Evolutionary conservation across 2,113 vertebrate genomes (phyloP), one percentile per base, ranked within the genome.

Genomic region (Sciurus niger): DNA sequence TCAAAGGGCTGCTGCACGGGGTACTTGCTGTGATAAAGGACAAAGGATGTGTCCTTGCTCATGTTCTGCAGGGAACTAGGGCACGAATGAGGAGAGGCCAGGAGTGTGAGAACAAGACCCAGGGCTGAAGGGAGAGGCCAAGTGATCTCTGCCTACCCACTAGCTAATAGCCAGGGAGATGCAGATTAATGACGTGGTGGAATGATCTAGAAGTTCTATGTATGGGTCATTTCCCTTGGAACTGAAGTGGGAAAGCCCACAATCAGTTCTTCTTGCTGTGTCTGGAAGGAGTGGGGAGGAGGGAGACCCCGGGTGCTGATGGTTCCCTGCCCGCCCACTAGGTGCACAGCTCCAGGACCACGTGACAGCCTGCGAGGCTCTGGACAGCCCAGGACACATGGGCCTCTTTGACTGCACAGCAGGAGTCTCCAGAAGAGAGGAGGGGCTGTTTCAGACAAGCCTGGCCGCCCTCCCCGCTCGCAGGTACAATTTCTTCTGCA

Each of bases 161-260:
- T 12, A 28, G 46, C 55, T 46, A 7, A 8, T 28, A 25, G 43
- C 43, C n/a, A 30, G 32, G 1, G 40, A 89, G n/a, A 11, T 16
- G 14, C 0, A 0, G 4, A 51, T 28, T 30, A 51, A 10, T 10
- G 78, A 16, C 20, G 46, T 0, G 0, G 48, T 55, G 67, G 89
- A 68, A 83, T 7, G 28, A 70, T 65, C 67, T 32, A 37, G 77
- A 55, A 76, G 40, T 17, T 58, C 51, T 68, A 34, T 0, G 2
- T 73, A 37, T 37, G 48, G 72, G 37, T 48, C 34, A 58, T 28
- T 37, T 68, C 82, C 79, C 65, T 72, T 48, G 40, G 84, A 60
- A 86, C 30, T 25, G 24, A 70, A 37, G 43, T 20, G 1, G 25
- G 65, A n/a, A 60, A 65, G 8, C 10, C 46, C 34, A 34, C 18